Percentiles rank a stretch among this genome's conserved stretches.
Conservation (phyloP, 37 sponge, comb jelly and placozoan genomes). For the Dysidea cf. avara region DNA sequence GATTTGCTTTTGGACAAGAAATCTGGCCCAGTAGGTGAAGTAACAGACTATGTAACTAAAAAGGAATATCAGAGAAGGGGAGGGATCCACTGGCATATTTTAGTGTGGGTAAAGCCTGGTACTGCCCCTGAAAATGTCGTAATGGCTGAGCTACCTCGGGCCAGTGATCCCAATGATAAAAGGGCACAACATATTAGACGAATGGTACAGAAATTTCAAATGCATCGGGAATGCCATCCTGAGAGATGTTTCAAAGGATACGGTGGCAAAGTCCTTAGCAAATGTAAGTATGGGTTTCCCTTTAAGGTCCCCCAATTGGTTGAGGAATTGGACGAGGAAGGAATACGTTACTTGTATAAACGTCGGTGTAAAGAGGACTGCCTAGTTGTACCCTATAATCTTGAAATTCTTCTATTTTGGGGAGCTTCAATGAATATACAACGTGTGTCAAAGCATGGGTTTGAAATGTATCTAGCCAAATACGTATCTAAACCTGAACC, state of each 20-base stretch:
- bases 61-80: slow-evolving; percentile 24
- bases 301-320: not conserved
- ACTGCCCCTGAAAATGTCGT: not conserved
- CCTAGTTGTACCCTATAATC: slow-evolving; percentile 1
- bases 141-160: not conserved
- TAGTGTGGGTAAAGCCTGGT: slow-evolving; percentile 8
- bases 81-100: slow-evolving; percentile 22
- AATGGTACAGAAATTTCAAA: too few species aligned
- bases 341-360: not conserved
- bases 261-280: not conserved
- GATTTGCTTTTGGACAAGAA: not conserved
- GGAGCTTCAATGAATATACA: slow-evolving; percentile 13
- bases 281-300: slow-evolving; percentile 8
- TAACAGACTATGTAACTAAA: slow-evolving; percentile 14
- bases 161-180: not conserved
- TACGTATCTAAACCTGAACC: slow-evolving; percentile 19
- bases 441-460: slow-evolving; percentile 10
- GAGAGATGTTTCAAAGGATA: not conserved
- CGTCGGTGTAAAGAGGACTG: slow-evolving; percentile 7
- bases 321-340: slow-evolving; percentile 15
- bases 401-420: not conserved
- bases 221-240: too few species aligned
- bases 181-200: not conserved
- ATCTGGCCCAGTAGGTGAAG: not conserved
- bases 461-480: slow-evolving; percentile 10